These are phyloP conservation scores for Pao palembangensis DNA, from an alignment of 2,113 vertebrate genomes.

Conservation along the genomic window DNA sequence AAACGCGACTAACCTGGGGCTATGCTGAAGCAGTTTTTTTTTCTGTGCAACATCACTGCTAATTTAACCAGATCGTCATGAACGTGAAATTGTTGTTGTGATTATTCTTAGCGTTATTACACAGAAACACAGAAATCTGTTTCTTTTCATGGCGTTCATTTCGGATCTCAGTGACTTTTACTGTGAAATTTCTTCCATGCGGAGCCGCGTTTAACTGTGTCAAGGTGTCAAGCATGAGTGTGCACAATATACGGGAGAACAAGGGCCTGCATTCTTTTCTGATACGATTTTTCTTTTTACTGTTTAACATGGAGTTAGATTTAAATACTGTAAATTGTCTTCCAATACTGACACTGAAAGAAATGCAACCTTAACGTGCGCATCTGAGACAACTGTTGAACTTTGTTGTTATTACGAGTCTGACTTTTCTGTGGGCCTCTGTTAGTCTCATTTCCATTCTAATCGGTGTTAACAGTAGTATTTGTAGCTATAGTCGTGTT, in stretches of 20 bases:
- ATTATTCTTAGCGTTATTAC: conserved; percentile 73
- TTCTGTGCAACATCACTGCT: conserved; percentile 63
- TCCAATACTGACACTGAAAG: conserved; percentile 71
- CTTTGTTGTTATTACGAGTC: conserved; percentile 56
- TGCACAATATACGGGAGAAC: conserved; percentile 60
- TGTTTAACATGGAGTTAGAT: conserved; percentile 62
- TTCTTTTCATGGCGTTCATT: not conserved
- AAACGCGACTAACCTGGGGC: conserved; percentile 71
- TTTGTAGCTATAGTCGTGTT: conserved; percentile 75
- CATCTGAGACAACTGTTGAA: conserved; percentile 57
- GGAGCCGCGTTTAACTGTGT: conserved; percentile 63
- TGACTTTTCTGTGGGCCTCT: conserved; percentile 66
- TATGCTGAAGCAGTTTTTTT: conserved; percentile 65
- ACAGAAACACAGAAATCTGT: conserved; percentile 37
- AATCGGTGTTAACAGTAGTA: conserved; percentile 74
- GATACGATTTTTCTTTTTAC: conserved; percentile 48
- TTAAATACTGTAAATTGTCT: conserved; percentile 79
- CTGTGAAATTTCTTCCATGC: conserved; percentile 73
- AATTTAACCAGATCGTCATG: conserved; percentile 63
- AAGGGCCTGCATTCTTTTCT: conserved; percentile 59
- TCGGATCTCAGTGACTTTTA: conserved; percentile 66
- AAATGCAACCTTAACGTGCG: conserved; percentile 68
- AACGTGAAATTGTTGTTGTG: conserved; percentile 74
- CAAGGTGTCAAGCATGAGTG: conserved; percentile 71
- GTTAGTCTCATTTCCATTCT: conserved; percentile 73